Percentiles rank a stretch among this genome's conserved stretches.
phyloP scores from a whole-genome alignment of 1,140 invertebrate genomes.

The Caenorhabditis briggsae region DNA sequence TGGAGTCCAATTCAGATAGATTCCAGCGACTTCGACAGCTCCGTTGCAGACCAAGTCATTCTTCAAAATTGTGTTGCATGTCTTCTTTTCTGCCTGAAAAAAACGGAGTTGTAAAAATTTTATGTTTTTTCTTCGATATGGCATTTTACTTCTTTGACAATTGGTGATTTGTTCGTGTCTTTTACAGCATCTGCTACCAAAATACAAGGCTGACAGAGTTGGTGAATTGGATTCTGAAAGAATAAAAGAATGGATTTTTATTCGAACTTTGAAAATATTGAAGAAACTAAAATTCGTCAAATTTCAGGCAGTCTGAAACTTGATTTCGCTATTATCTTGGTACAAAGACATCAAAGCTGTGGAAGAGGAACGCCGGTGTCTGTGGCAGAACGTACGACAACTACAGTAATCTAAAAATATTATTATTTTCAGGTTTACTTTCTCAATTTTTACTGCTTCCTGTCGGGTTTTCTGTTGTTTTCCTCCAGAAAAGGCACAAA shows the following conservation, averaged over 20 bases:
- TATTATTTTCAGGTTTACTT: too few species aligned
- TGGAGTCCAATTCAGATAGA: slow-evolving; percentile 19
- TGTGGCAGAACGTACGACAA: too few species aligned
- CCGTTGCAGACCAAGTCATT: slow-evolving; percentile 15
- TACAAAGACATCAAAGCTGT: too few species aligned
- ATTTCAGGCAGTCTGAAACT: too few species aligned
- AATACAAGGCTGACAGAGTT: slow-evolving; percentile 17
- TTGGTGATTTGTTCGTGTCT: slow-evolving; percentile 15
- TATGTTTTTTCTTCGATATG: background rate
- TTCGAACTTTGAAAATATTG: too few species aligned
- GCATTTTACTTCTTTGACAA: slow-evolving; percentile 24
- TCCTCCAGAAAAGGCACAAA: too few species aligned
- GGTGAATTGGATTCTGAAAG: slow-evolving; percentile 23
- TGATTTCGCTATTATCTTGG: too few species aligned
- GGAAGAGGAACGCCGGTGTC: too few species aligned
- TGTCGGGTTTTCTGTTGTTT: too few species aligned
- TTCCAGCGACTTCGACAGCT: slow-evolving; percentile 16
- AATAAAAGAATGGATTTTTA: background rate
- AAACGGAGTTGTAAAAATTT: background rate
- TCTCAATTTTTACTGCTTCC: too few species aligned
- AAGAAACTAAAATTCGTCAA: too few species aligned
- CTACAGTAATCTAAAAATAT: too few species aligned
- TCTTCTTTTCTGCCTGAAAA: slow-evolving; percentile 31
- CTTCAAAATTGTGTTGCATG: slow-evolving; percentile 12
- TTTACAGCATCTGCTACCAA: background rate